Base-by-base conservation (phyloP, 2,888 invertebrate genomes). In the Tachystola acroxantha region DNA sequence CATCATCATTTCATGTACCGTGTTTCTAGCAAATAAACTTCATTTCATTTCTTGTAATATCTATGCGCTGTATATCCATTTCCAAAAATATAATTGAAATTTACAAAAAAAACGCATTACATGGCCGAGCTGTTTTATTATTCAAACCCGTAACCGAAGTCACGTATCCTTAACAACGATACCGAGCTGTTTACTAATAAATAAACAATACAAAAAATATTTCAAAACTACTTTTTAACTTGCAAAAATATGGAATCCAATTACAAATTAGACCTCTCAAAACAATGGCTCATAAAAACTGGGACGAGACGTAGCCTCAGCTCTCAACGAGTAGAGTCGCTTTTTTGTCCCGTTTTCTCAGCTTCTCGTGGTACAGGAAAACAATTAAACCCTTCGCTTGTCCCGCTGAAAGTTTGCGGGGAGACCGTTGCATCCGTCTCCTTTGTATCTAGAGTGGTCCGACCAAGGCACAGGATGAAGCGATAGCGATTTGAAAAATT, bases 351-450 rank as follows among this genome's bases (percentile, higher is more conserved):
- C 72, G 72, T 71, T 78, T 77, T 73, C 69, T 63, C 68, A 66
- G 62, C 68, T 61, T 55, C 64, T 65, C 57, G 50, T 49, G 58
- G 61, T 61, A 63, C 67, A 75, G 75, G 71, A 72, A 74, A 79
- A 86, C 84, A 85, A 86, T 87, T 86, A 84, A 77, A 71, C 74
- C 71, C 74, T 82, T 72, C 67, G 70, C 72, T 76, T 64, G 74
- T 67, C 68, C 63, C 59, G 53, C 61, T 60, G 57, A 64, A 74
- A 80, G 72, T 80, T 81, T 74, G 71, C 50, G 63, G 64, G 63
- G 24, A 63, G 64, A 54, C 59, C 54, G 55, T 55, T 64, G 68
- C 72, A 69, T 76, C 70, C 71, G 69, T 64, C 67, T 62, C 69
- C 65, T 78, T 80, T 78, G 72, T 74, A 62, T 49, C 54, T 61